A percentile compares a stretch with the other conserved stretches of the same genome.
These are phyloP conservation scores for Epirrhoe tristata DNA, from an alignment of 2,888 invertebrate species.

Conservation along the genomic window DNA sequence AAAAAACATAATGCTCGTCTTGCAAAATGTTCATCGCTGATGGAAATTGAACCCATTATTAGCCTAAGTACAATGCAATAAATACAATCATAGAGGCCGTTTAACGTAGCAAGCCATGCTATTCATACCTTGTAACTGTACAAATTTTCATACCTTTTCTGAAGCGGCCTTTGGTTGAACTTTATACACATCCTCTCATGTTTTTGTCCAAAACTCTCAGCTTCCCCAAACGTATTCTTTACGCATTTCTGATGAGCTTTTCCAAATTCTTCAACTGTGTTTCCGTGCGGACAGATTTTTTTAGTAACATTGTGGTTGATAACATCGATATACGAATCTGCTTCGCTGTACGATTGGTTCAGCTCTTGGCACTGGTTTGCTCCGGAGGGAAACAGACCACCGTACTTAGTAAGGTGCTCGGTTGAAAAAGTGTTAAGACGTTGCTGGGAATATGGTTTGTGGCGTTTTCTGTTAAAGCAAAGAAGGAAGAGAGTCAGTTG, in stretches of 20 bases:
- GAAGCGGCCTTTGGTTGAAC: slow-evolving; percentile 79
- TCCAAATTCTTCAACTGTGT: slow-evolving; percentile 79
- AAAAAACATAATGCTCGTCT: too few species aligned
- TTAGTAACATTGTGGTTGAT: slow-evolving; percentile 69
- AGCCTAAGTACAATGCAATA: too few species aligned
- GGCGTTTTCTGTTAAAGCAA: slow-evolving; percentile 79
- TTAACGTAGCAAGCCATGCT: background rate
- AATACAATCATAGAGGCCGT: too few species aligned
- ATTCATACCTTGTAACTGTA: background rate
- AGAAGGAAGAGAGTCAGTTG: slow-evolving; percentile 69
- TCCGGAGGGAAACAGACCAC: slow-evolving; percentile 80
- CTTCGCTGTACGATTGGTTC: slow-evolving; percentile 80
- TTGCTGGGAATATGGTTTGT: slow-evolving; percentile 84
- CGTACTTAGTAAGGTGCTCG: slow-evolving; percentile 81
- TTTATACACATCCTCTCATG: slow-evolving; percentile 83
- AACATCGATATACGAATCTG: slow-evolving; percentile 79
- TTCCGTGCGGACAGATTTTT: slow-evolving; percentile 78
- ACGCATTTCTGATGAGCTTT: slow-evolving; percentile 82
- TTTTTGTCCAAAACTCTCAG: slow-evolving; percentile 69
- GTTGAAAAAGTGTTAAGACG: slow-evolving; percentile 83
- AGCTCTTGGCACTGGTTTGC: slow-evolving; percentile 80
- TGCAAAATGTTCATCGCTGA: too few species aligned
- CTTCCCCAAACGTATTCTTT: slow-evolving; percentile 70
- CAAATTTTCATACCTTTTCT: slow-evolving; percentile 69
- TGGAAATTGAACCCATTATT: too few species aligned